Percentiles rank a stretch among this genome's conserved stretches.
These are phyloP conservation scores for Tetragonisca angustula DNA, from an alignment of 2,888 invertebrate genomes.

Conservation along the genomic window DNA sequence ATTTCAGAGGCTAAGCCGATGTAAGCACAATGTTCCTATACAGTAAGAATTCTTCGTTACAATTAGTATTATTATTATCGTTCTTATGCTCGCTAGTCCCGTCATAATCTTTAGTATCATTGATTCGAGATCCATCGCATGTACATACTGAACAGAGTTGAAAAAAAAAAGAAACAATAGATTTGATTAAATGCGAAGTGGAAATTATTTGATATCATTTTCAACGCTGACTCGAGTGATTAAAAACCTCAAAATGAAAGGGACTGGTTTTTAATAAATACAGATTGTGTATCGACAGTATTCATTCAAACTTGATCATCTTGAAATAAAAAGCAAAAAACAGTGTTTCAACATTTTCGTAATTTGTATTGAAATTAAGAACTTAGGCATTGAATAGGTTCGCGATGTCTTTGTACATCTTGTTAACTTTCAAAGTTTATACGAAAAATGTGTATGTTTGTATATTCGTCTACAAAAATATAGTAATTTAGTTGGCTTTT, in stretches of 20 bases:
- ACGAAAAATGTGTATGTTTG: conserved; percentile 32
- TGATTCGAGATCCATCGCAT: conserved; percentile 13
- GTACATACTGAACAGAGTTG: conserved; percentile 12
- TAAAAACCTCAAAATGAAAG: background rate
- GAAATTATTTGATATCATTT: conserved; percentile 13
- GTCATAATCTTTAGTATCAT: conserved; percentile 16
- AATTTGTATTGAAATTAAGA: conserved; percentile 8
- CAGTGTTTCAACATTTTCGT: conserved; percentile 13
- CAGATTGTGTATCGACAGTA: background rate
- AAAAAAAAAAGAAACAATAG: conserved; percentile 1
- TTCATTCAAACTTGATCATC: background rate
- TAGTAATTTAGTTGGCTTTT: conserved; percentile 40
- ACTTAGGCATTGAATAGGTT: conserved; percentile 11
- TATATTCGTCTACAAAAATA: conserved; percentile 42
- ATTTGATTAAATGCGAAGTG: background rate
- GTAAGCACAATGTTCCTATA: conserved; percentile 33
- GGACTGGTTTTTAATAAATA: background rate
- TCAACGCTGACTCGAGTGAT: conserved; percentile 3
- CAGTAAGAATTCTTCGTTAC: conserved; percentile 28
- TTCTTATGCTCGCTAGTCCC: conserved; percentile 3
- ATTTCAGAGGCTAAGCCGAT: conserved; percentile 15
- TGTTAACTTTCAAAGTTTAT: conserved; percentile 40
- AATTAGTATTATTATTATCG: conserved; percentile 14
- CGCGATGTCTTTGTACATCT: conserved; percentile 34
- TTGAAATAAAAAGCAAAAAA: background rate